A percentile compares a stretch with the other conserved stretches of the same genome.
phyloP scores from a whole-genome alignment of 2,797 vertebrate species.

The Arctocebus calabarensis region DNA sequence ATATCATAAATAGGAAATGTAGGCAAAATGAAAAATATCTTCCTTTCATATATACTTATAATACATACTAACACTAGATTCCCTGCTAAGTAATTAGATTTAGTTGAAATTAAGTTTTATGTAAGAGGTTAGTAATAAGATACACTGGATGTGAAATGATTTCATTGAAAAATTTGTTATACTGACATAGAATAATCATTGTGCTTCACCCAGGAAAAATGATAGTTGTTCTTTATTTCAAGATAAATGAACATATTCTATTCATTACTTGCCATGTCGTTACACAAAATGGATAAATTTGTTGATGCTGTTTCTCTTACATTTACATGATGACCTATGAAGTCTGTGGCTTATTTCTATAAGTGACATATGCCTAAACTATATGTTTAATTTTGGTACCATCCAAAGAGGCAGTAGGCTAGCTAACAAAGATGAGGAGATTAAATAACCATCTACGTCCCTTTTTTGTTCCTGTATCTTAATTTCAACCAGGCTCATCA shows the following conservation, averaged over 20 bases:
- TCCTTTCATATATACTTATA: conserved; percentile 6
- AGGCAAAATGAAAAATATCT: conserved; percentile 44
- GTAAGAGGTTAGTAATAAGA: conserved; percentile 56
- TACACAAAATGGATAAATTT: conserved; percentile 40
- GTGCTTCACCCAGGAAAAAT: conserved; percentile 4
- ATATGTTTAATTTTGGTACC: background rate
- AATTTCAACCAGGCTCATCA: background rate
- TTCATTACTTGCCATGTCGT: background rate
- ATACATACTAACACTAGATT: conserved; percentile 32
- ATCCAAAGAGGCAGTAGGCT: background rate
- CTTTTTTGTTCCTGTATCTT: background rate
- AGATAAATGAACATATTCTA: conserved; percentile 23
- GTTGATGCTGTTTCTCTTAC: background rate
- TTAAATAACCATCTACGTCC: background rate
- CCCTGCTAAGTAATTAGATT: conserved; percentile 42
- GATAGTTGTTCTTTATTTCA: background rate
- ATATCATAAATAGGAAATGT: conserved; percentile 30
- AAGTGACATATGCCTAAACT: conserved; percentile 29
- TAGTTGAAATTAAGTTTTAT: conserved; percentile 65
- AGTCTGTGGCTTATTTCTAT: background rate
- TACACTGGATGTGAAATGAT: conserved; percentile 12
- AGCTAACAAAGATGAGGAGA: background rate
- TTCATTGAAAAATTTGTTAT: conserved; percentile 57
- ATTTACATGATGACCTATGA: conserved; percentile 3
- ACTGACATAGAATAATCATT: background rate